These are phyloP conservation scores for Xanthorhoe designata DNA, from an alignment of 2,888 invertebrate species.

Conservation along the genomic window DNA sequence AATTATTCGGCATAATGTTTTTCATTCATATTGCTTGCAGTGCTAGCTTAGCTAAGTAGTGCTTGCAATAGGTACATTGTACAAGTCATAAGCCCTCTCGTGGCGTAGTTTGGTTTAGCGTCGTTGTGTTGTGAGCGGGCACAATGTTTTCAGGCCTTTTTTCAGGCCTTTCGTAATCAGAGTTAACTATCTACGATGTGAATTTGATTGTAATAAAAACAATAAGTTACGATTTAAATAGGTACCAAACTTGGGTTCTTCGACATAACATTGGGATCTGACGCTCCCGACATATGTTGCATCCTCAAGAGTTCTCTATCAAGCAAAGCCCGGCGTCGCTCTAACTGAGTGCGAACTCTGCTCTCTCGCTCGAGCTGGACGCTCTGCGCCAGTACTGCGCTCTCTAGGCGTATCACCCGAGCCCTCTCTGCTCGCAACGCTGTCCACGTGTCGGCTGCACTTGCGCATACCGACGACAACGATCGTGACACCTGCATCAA, in stretches of 20 bases:
- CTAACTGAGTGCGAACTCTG: slow-evolving; percentile 72
- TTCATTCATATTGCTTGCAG: too few relatives aligned
- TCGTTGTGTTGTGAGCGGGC: too few relatives aligned
- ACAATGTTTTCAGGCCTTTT: too few relatives aligned
- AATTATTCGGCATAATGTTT: slow-evolving; percentile 16
- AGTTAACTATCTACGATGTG: too few relatives aligned
- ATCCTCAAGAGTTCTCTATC: slow-evolving; percentile 67
- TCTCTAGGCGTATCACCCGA: slow-evolving; percentile 72
- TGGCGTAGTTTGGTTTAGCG: too few relatives aligned
- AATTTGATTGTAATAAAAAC: too few relatives aligned
- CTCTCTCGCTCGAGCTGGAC: slow-evolving; percentile 72
- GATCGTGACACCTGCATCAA: slow-evolving; percentile 63
- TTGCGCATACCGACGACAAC: slow-evolving; percentile 66
- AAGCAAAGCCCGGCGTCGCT: slow-evolving; percentile 66
- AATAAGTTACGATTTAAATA: slow-evolving; percentile 19
- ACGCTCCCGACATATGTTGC: slow-evolving; percentile 46
- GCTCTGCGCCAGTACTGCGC: slow-evolving; percentile 71
- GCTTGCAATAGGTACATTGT: too few relatives aligned
- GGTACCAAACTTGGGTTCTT: slow-evolving; percentile 59
- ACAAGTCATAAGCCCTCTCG: too few relatives aligned
- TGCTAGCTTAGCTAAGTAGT: too few relatives aligned
- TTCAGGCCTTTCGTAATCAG: too few relatives aligned
- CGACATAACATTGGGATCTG: slow-evolving; percentile 25
- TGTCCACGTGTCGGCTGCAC: slow-evolving; percentile 73
- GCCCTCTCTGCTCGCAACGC: slow-evolving; percentile 72